Evolutionary conservation across 2,888 invertebrate species (phyloP).

Genomic region (Flabesymbios commensalis): DNA sequence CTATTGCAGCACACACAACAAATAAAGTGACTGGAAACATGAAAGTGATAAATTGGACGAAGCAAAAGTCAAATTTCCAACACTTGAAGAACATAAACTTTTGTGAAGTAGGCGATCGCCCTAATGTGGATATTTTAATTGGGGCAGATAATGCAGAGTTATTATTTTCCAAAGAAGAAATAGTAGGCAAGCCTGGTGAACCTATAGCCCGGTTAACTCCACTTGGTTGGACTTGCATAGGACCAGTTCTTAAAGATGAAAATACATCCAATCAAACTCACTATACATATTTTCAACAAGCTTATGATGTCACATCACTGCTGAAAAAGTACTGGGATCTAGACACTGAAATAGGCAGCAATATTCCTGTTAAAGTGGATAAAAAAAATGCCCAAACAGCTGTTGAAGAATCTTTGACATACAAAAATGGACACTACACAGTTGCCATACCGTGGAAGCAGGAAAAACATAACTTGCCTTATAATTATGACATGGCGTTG

Average conservation of each 20-base stretch:
- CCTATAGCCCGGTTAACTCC: conserved; percentile 22
- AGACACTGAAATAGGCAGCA: too few species aligned
- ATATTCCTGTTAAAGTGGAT: too few species aligned
- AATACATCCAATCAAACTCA: too few species aligned
- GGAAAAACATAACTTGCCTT: neutral
- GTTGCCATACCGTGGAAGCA: conserved; percentile 25
- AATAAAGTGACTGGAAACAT: conserved; percentile 16
- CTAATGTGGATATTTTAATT: conserved; percentile 25
- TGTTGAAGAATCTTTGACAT: neutral
- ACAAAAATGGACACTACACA: conserved; percentile 5
- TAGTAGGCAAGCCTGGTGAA: conserved; percentile 24
- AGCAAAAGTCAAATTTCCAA: neutral
- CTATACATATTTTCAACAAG: too few species aligned
- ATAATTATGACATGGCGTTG: conserved; percentile 21
- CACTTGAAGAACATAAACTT: conserved; percentile 17
- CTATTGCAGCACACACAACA: conserved; percentile 6
- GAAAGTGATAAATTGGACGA: conserved; percentile 15
- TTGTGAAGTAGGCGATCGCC: neutral
- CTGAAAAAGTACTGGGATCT: too few species aligned
- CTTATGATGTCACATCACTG: too few species aligned
- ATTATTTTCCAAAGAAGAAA: conserved; percentile 15
- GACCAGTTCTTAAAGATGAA: neutral
- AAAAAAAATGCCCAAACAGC: neutral
- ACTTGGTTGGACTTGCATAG: conserved; percentile 34
- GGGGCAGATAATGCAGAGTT: conserved; percentile 28